Evolutionary conservation across 2,797 vertebrate species (phyloP).

Genomic region (Ceyx erithaca): DNA sequence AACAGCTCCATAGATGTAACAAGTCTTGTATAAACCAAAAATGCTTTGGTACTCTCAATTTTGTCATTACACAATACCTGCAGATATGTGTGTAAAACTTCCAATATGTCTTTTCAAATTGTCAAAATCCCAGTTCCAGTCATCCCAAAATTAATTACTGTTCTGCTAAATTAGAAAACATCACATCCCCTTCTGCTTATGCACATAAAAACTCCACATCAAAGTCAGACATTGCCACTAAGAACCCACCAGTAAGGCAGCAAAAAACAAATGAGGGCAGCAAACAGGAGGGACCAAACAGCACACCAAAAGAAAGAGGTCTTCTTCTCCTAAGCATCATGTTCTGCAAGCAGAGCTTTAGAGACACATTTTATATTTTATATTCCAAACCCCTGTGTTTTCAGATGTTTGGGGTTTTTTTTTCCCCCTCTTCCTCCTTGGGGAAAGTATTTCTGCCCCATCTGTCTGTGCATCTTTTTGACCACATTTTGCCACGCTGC

Average conservation of each 20-base stretch:
- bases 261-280: not conserved
- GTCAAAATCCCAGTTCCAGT: not conserved
- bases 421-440: not conserved
- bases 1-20: not conserved
- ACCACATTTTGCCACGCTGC: fast-evolving
- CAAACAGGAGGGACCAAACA: not conserved
- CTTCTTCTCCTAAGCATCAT: not conserved
- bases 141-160: not conserved
- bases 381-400: not conserved
- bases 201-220: not conserved
- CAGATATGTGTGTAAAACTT: not conserved
- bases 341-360: not conserved
- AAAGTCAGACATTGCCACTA: not conserved
- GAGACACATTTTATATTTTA: not conserved
- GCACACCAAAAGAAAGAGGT: not conserved
- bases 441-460: not conserved
- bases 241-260: not conserved
- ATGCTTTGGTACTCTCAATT: not conserved
- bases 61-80: not conserved
- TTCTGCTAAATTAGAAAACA: not conserved
- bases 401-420: not conserved
- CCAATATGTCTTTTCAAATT: not conserved
- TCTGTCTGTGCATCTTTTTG: not conserved
- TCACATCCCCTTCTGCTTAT: not conserved
- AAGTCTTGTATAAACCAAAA: not conserved